phyloP scores from a whole-genome alignment of 2,797 vertebrate species.

The Rousettus madagascariensis region DNA sequence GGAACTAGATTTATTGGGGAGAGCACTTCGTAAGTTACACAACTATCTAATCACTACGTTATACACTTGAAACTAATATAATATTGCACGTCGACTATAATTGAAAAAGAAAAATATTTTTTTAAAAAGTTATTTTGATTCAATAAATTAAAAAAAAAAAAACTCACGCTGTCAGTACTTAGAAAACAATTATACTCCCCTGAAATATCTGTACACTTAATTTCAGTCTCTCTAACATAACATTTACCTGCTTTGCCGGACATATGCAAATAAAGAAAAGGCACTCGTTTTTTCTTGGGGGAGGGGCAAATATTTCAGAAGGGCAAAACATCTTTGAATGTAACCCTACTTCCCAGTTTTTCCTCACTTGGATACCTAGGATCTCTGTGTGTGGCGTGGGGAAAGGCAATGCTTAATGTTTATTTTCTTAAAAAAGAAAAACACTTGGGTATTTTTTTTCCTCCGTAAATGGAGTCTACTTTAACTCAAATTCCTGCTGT shows the following conservation, averaged over 20 bases:
- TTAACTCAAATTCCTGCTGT: neutral
- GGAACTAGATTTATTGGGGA: too few species aligned
- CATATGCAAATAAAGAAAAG: neutral
- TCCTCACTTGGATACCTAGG: neutral
- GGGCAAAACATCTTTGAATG: neutral
- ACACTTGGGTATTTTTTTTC: neutral
- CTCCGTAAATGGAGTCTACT: neutral
- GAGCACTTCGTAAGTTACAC: too few species aligned
- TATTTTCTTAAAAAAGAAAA: conserved; percentile 10
- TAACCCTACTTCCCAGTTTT: neutral
- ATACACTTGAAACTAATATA: too few species aligned
- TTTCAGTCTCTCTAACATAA: neutral
- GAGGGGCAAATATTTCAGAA: neutral
- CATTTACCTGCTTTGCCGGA: neutral
- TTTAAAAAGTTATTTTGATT: too few species aligned
- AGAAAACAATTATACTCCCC: neutral
- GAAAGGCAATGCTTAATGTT: neutral
- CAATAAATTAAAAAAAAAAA: too few species aligned
- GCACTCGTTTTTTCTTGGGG: neutral
- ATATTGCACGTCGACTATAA: too few species aligned
- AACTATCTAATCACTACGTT: too few species aligned
- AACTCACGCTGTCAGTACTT: neutral
- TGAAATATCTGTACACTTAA: neutral
- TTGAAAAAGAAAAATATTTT: too few species aligned
- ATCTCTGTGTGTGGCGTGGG: neutral